Evolutionary conservation across 2,888 invertebrate species (phyloP).

Genomic region (Drosophila subquinaria): DNA sequence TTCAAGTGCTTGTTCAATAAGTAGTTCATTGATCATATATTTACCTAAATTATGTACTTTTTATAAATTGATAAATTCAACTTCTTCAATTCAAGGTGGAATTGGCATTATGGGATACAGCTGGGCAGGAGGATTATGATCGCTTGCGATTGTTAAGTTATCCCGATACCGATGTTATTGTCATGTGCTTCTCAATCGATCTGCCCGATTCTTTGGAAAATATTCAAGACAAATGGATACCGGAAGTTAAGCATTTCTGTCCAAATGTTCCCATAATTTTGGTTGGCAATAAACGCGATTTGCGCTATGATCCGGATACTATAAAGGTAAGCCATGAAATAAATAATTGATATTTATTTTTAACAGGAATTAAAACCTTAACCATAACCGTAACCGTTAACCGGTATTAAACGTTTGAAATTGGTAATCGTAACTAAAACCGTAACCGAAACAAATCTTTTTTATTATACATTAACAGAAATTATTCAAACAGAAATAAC

Average conservation of each 20-base stretch:
- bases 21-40: neutral
- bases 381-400: too few relatives aligned
- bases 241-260: conserved; percentile 98
- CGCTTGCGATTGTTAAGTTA: conserved; percentile 96
- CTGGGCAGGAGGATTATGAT: conserved; percentile 99
- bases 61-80: neutral
- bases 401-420: too few relatives aligned
- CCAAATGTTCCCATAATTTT: conserved; percentile 99
- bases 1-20: conserved; percentile 27
- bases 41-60: conserved; percentile 1
- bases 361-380: too few relatives aligned
- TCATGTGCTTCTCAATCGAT: conserved; percentile 99
- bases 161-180: conserved; percentile 99
- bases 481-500: too few relatives aligned
- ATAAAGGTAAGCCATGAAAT: conserved; percentile 87
- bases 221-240: conserved; percentile 99
- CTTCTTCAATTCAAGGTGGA: conserved; percentile 88
- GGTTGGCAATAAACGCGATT: conserved; percentile 99
- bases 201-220: conserved; percentile 99
- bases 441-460: too few relatives aligned
- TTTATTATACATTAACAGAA: too few relatives aligned
- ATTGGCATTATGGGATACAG: conserved; percentile 97
- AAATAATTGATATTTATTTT: neutral
- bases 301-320: conserved; percentile 96
- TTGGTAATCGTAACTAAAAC: too few relatives aligned